Evolutionary conservation across 2,888 invertebrate species (phyloP).

Genomic region (Meteorus cinctellus): DNA sequence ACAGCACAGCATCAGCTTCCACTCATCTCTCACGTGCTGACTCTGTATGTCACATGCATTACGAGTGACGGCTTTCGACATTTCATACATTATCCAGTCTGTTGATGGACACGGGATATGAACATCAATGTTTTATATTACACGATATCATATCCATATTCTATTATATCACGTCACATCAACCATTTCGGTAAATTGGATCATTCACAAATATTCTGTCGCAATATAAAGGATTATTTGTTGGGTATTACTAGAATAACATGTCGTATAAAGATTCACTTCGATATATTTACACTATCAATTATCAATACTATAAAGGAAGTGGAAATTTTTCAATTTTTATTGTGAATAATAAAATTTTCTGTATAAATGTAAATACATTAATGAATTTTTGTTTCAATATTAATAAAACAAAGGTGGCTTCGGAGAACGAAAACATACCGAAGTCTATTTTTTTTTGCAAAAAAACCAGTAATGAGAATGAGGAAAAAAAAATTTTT

Average conservation of each 20-base stretch:
- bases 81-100: slow-evolving; percentile 33
- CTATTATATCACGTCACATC: background rate
- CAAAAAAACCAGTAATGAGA: too few species aligned
- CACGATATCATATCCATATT: background rate
- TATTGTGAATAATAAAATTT: too few species aligned
- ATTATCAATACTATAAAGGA: background rate
- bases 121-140: slow-evolving; percentile 29
- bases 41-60: slow-evolving; percentile 32
- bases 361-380: too few species aligned
- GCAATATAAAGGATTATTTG: background rate
- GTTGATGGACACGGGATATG: slow-evolving; percentile 24
- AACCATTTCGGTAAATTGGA: slow-evolving; percentile 4
- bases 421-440: too few species aligned
- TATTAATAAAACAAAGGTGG: too few species aligned
- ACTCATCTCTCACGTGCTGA: slow-evolving; percentile 33
- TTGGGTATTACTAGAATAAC: background rate
- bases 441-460: too few species aligned
- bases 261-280: background rate
- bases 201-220: background rate
- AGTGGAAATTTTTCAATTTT: too few species aligned
- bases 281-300: background rate
- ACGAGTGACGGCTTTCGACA: slow-evolving; percentile 34
- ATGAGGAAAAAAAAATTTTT: too few species aligned
- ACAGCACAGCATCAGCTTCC: background rate
- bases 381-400: too few species aligned